Evolutionary conservation across 2,113 vertebrate species (phyloP).

Genomic region (Nestor notabilis): DNA sequence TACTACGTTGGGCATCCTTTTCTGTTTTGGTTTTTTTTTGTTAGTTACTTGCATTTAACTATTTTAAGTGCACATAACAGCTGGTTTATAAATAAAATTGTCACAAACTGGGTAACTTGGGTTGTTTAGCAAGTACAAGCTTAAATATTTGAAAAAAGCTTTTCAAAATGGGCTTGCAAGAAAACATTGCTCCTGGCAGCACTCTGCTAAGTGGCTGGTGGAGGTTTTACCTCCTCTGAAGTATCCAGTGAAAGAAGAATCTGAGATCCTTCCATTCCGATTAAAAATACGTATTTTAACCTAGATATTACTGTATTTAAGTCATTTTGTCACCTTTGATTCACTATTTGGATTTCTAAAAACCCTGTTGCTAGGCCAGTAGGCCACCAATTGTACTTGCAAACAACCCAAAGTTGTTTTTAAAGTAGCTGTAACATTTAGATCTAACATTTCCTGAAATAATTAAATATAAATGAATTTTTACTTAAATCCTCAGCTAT

Average conservation of each 20-base stretch:
- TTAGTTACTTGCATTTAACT: not conserved
- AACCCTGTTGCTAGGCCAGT: slow-evolving; percentile 48
- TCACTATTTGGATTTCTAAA: slow-evolving; percentile 57
- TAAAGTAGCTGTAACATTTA: slow-evolving; percentile 69
- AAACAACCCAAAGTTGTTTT: slow-evolving; percentile 48
- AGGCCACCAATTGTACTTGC: slow-evolving; percentile 66
- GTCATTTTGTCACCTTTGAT: slow-evolving; percentile 62
- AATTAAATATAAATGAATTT: slow-evolving; percentile 72
- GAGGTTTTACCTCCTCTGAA: slow-evolving; percentile 2
- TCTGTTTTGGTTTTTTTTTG: not conserved
- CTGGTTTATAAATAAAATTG: slow-evolving; percentile 17
- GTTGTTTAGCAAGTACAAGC: slow-evolving; percentile 49
- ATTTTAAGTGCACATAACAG: not conserved
- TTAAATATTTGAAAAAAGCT: slow-evolving; percentile 25
- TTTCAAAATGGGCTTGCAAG: slow-evolving; percentile 23
- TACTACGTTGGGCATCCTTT: not conserved
- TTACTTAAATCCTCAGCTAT: slow-evolving; percentile 73
- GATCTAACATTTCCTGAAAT: slow-evolving; percentile 71
- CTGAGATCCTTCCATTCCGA: slow-evolving; percentile 55
- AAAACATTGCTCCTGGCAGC: not conserved
- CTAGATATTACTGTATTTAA: slow-evolving; percentile 51
- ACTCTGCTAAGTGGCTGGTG: slow-evolving; percentile 10
- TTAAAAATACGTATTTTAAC: not conserved
- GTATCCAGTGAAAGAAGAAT: slow-evolving; percentile 25
- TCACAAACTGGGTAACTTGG: not conserved